Evolutionary conservation across 2,888 invertebrate genomes (phyloP), one percentile per base, ranked within the genome.

Genomic region (Trachelus iudaicus): DNA sequence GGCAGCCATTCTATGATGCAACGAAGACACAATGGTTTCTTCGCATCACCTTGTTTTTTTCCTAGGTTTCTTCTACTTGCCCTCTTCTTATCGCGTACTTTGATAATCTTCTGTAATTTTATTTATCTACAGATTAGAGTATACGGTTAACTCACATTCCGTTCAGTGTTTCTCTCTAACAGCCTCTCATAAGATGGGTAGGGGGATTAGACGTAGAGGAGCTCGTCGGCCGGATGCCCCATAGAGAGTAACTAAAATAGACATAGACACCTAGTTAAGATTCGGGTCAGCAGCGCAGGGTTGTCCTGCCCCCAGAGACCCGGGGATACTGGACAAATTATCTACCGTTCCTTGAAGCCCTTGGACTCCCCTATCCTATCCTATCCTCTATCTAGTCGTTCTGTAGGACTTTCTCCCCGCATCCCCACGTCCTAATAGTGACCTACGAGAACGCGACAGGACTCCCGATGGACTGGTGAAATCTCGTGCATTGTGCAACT

Each of bases 211-310:
- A 56, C 56, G 56, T 56, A 23, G 56, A 9, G 56, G 23, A 56
- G 56, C 56, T 56, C 56, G 56, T 56, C 56, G 23, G 23, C 56
- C 56, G 23, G 56, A 23, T 56, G 56, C 71, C 71, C 33, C 71
- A 71, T 34, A 34, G 71, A 31, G 33, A 23, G 71, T 71, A 71
- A 71, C 71, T 71, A 71, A 71, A 71, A 71, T 71, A 71, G 71
- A 71, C 71, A 80, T 77, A 78, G 83, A 85, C 82, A 84, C 80
- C 88, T 90, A 88, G 84, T 90, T 89, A 84, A 86, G 87, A 90
- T 90, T 90, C 90, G 89, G 87, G 87, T 90, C 90, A 89, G 89
- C 87, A 77, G 85, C 83, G 81, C 81, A 79, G 79, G 79, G 80
- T 83, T 82, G 83, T 84, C 77, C 85, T 78, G 82, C 78, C 79